These are phyloP conservation scores for Mesorhabditis spiculigera DNA, from an alignment of 2,888 invertebrate genomes.

Conservation along the genomic window DNA sequence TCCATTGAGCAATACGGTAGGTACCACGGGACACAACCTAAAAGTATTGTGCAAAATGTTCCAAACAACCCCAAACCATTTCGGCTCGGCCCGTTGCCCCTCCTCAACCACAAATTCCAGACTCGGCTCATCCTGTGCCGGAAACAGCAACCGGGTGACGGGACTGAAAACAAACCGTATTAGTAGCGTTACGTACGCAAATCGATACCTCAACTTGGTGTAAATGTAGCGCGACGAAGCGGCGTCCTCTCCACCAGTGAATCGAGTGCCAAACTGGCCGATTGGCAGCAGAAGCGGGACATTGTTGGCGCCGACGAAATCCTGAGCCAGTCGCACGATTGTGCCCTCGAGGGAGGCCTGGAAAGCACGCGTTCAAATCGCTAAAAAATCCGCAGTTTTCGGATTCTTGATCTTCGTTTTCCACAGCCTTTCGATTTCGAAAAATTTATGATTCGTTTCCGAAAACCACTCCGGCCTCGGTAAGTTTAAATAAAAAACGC, in stretches of 20 bases:
- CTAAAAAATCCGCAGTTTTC: no score
- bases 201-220: slow-evolving; percentile 70
- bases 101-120: slow-evolving; percentile 84
- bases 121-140: slow-evolving; percentile 81
- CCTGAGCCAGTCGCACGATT: slow-evolving; percentile 92
- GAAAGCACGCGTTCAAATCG: slow-evolving; percentile 5
- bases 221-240: slow-evolving; percentile 97
- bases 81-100: slow-evolving; percentile 85
- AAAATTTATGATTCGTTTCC: no score
- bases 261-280: slow-evolving; percentile 81
- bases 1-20: slow-evolving; percentile 92
- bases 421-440: no score
- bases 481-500: no score
- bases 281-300: slow-evolving; percentile 86
- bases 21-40: slow-evolving; percentile 76
- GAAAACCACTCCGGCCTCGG: no score
- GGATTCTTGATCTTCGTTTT: no score
- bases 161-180: slow-evolving; percentile 63
- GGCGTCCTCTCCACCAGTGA: slow-evolving; percentile 85
- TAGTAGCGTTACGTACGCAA: background rate
- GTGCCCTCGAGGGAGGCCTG: slow-evolving; percentile 78
- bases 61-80: no score
- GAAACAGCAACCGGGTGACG: slow-evolving; percentile 78
- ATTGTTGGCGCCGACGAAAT: slow-evolving; percentile 94
- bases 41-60: no score